Percentiles rank a stretch among this genome's conserved stretches.
phyloP scores from a whole-genome alignment of 2,113 vertebrate genomes.

The Lophius piscatorius region DNA sequence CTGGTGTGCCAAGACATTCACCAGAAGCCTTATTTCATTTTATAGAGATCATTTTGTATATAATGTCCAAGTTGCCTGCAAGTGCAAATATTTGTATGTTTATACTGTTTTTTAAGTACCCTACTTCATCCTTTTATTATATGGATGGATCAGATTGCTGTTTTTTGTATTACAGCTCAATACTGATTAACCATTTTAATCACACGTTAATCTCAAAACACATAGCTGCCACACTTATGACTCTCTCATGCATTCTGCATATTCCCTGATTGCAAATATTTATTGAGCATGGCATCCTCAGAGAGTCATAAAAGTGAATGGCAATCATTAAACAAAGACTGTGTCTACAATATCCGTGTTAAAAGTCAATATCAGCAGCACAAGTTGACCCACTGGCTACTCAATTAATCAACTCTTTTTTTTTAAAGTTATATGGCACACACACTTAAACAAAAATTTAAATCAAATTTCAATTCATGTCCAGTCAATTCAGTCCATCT shows the following conservation, averaged over 20 bases:
- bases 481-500: no score
- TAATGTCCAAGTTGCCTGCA: background rate
- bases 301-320: slow-evolving; percentile 76
- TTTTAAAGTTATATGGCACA: slow-evolving; percentile 6
- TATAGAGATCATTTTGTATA: background rate
- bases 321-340: slow-evolving; percentile 76
- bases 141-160: slow-evolving; percentile 45
- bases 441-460: background rate
- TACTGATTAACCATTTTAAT: slow-evolving; percentile 83
- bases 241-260: slow-evolving; percentile 74
- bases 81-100: background rate
- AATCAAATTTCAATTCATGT: no score
- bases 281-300: slow-evolving; percentile 72
- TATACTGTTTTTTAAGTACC: background rate
- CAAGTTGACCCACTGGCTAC: slow-evolving; percentile 42
- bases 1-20: background rate
- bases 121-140: slow-evolving; percentile 42
- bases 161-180: slow-evolving; percentile 71
- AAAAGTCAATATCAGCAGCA: slow-evolving; percentile 71
- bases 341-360: slow-evolving; percentile 62
- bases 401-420: slow-evolving; percentile 47
- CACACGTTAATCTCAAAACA: slow-evolving; percentile 81
- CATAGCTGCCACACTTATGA: slow-evolving; percentile 73
- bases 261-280: slow-evolving; percentile 81
- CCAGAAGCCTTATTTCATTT: background rate